Base-by-base conservation (phyloP, 2,888 invertebrate species). In the Cylindroiulus punctatus region DNA sequence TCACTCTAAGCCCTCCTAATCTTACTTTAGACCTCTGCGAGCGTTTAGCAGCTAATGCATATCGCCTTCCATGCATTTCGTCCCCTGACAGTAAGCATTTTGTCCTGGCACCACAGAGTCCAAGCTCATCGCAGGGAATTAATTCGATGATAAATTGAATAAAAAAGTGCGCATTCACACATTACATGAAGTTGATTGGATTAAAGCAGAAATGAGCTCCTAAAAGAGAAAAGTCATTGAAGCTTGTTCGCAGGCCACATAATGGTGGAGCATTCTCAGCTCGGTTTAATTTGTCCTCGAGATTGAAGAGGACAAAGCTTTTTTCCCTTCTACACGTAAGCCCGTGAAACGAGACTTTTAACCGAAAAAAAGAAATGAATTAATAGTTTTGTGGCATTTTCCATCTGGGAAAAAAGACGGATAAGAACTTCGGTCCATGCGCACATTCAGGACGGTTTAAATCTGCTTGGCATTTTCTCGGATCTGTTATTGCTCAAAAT, bases 61-160 rank as follows among this genome's bases (percentile, higher is more conserved):
- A 57, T 57, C 17, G 5, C 22, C n/a, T 57, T 57, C 57, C n/a
- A n/a, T n/a, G n/a, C 65, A 65, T 26, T 65, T 65, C 8, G n/a
- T 65, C n/a, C 26, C 22, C n/a, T 65, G n/a, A 0, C 65, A 26
- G 26, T 65, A 26, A 65, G 65, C 65, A 26, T 65, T 26, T 65
- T 65, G 65, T 65, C 65, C 65, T 65, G 26, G 65, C 65, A 65
- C 65, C n/a, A 65, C 12, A n/a, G 65, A 22, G 65, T 65, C 65
- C 65, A 65, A 65, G 65, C 65, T 65, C 65, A 26, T 65, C 26
- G 65, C 65, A 7, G 65, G 12, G 65, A 65, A 65, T 65, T 65
- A 65, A 65, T 65, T 65, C 65, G 65, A 65, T 65, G 65, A 65
- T 65, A 65, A 65, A 65, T 65, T 65, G 65, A 65, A 65, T 65